Conservation (phyloP, 2,888 invertebrate genomes). For the Leptopilina myrica region DNA sequence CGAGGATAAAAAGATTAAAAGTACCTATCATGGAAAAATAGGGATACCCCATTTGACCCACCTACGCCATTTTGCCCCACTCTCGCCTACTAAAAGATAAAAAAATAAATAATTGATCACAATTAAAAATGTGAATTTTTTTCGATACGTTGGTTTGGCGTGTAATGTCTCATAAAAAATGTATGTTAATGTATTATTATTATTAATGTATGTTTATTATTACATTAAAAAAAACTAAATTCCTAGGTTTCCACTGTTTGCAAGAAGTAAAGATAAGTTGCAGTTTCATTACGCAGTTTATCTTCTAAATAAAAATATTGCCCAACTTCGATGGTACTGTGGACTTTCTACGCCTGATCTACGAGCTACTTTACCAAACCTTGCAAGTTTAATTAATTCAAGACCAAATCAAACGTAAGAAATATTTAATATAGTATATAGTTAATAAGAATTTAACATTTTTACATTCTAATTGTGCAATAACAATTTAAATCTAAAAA, state of each 20-base stretch:
- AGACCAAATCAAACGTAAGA: constrained; percentile 71
- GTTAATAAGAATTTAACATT: no score
- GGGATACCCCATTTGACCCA: no score
- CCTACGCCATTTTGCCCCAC: no score
- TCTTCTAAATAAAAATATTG: constrained; percentile 95
- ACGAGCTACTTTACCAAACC: constrained; percentile 86
- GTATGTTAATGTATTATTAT: constrained; percentile 35
- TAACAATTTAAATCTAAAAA: no score
- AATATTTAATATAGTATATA: constrained; percentile 14
- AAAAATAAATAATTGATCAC: no score
- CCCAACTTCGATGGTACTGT: constrained; percentile 89
- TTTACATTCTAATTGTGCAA: no score
- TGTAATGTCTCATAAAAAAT: no score
- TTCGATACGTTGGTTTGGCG: no score
- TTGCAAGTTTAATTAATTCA: constrained; percentile 80
- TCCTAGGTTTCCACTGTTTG: constrained; percentile 89
- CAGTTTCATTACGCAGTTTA: constrained; percentile 94
- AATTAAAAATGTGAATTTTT: no score
- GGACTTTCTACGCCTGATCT: constrained; percentile 86
- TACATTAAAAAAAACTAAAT: constrained; percentile 53
- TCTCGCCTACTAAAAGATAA: no score
- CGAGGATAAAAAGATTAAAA: no score
- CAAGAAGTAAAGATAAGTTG: constrained; percentile 86
- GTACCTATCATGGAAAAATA: no score
- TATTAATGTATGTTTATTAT: constrained; percentile 18